phyloP scores from a whole-genome alignment of 2,888 invertebrate species.

The Xanthorhoe designata region DNA sequence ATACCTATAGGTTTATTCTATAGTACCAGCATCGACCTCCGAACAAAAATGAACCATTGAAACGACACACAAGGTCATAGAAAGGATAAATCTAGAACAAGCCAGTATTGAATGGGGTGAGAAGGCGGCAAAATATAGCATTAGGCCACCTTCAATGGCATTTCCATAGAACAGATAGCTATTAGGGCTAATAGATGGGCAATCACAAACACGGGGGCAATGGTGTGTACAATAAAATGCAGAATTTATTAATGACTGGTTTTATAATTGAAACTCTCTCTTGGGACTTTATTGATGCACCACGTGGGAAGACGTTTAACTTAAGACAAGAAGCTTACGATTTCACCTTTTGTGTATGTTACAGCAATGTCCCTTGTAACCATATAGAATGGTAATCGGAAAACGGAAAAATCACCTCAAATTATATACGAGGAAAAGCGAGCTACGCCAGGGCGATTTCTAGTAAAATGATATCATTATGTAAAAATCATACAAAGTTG shows the following conservation, averaged over 20 bases:
- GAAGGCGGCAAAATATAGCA: slow-evolving; percentile 8
- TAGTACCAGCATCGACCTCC: not conserved
- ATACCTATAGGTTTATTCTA: no score
- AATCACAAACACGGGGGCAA: slow-evolving; percentile 28
- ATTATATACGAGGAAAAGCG: not conserved
- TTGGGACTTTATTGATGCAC: not conserved
- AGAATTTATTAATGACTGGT: slow-evolving; percentile 2
- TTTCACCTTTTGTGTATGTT: not conserved
- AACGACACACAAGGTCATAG: not conserved
- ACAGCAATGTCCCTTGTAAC: no score
- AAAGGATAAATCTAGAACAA: not conserved
- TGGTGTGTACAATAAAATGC: slow-evolving; percentile 2
- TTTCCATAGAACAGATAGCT: slow-evolving; percentile 31
- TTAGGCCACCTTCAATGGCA: slow-evolving; percentile 14
- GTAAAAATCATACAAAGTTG: slow-evolving; percentile 18
- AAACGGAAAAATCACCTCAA: not conserved
- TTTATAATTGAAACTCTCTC: slow-evolving; percentile 12
- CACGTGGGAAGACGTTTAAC: not conserved
- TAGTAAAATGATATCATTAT: slow-evolving; percentile 9
- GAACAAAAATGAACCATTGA: not conserved
- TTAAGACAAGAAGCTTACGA: not conserved
- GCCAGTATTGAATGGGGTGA: not conserved
- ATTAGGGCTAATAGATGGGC: slow-evolving; percentile 35
- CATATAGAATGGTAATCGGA: not conserved
- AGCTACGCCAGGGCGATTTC: not conserved